Evolutionary conservation across 2,888 invertebrate genomes (phyloP), one percentile per base, ranked within the genome.

Genomic region (Desoria tigrina): DNA sequence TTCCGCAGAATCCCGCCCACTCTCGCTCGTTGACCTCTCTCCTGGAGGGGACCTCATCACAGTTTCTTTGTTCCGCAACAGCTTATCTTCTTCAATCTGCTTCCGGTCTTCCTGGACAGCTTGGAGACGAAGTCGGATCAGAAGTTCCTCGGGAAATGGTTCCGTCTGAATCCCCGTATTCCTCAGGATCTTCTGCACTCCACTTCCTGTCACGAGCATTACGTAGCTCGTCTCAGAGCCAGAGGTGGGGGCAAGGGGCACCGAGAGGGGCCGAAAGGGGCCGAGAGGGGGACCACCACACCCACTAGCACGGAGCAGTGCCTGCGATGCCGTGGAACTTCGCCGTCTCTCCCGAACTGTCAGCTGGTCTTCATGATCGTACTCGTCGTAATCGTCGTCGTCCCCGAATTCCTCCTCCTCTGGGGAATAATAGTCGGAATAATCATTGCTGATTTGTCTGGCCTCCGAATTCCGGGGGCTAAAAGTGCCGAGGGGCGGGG

Each of bases 381-480:
- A 73, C 18, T 73, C 72, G 45, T 74, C 72, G 61, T 81, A 80
- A 23, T 84, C 82, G 66, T 87, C 77, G 88, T 79, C 83, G 87
- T 86, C 76, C 85, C 86, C 26, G 88, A 79, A 83, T 87, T 86
- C 76, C 85, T 86, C 24, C 86, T 85, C 70, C 87, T 80, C 69
- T 82, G 81, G 60, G 1, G 72, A 73, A 39, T 62, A 70, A 56
- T 71, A 73, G 2, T 74, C 74, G 16, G 62, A 62, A 16, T 21
- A 63, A 32, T 32, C 32, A 32, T 32, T 4, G 58, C 26, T 14
- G 58, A 58, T n/a, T 42, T 42, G 1, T 27, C 42, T 2, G 45
- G 42, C 14, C 42, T n/a, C n/a, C n/a, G n/a, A n/a, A n/a, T n/a
- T n/a, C n/a, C n/a, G n/a, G n/a, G n/a, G n/a, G n/a, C n/a, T n/a